Percentiles rank a stretch among this genome's conserved stretches.
These are phyloP conservation scores for Ashinkailepas kermadecensis DNA, from an alignment of 2,888 invertebrate genomes.

Conservation along the genomic window DNA sequence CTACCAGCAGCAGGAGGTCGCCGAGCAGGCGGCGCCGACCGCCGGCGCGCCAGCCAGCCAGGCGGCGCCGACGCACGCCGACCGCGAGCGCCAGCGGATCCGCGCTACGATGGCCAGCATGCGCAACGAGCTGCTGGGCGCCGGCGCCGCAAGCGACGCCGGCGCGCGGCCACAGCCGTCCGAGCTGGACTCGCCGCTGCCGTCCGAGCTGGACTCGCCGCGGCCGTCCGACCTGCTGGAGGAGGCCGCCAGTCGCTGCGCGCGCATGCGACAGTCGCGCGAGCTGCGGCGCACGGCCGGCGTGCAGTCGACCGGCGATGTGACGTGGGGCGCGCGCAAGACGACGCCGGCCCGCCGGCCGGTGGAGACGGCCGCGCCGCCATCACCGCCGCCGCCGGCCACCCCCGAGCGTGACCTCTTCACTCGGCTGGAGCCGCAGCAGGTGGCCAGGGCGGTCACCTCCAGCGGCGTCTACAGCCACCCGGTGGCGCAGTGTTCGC, in stretches of 20 bases:
- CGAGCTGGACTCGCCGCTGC: too few relatives aligned
- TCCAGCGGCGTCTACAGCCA: not conserved
- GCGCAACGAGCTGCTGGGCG: not conserved
- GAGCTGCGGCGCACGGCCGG: not conserved
- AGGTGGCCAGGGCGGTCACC: not conserved
- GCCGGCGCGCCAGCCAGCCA: too few relatives aligned
- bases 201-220: not conserved
- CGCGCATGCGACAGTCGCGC: constrained; percentile 5
- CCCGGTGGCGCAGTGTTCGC: not conserved
- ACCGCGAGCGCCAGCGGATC: not conserved
- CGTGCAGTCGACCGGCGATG: not conserved
- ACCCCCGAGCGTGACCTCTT: not conserved
- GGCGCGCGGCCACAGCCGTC: not conserved
- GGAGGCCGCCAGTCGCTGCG: constrained; percentile 1
- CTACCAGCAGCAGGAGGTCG: not conserved
- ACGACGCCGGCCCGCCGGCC: not conserved
- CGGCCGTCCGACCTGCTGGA: not conserved
- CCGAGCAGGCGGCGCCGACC: not conserved
- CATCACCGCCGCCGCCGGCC: not conserved
- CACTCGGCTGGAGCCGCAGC: not conserved
- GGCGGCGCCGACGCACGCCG: not conserved
- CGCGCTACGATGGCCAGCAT: constrained; percentile 4
- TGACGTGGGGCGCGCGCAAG: not conserved
- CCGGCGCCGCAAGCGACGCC: not conserved
- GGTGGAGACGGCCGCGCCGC: not conserved